Evolutionary conservation across 2,113 vertebrate genomes (phyloP), one percentile per base, ranked within the genome.

Genomic region (Poeciliopsis prolifica): DNA sequence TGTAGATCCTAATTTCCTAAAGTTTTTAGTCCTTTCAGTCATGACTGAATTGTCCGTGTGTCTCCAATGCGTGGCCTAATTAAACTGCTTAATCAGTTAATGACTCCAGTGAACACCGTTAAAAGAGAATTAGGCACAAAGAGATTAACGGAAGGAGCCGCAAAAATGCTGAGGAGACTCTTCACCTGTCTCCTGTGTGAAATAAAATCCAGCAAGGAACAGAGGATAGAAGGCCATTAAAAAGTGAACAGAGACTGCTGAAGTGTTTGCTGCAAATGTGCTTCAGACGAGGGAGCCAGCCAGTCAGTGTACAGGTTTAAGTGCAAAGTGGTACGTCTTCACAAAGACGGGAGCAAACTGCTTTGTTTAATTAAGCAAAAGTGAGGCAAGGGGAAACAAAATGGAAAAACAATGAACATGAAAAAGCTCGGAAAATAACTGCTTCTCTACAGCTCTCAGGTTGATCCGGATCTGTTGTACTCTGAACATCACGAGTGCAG

Each of bases 41-140:
- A 30, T 71, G 58, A 76, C 70, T 71, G 70, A 67, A 61, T 83
- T 74, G 73, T 87, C 78, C 29, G 73, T 63, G 81, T 81, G 79
- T 90, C 92, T 92, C 86, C 75, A 40, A 84, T 87, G 87, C 80
- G 70, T 84, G 87, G 92, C 90, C 92, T 94, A 94, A 95, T 95
- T 95, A 94, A 93, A 94, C 87, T 90, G 88, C 92, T 92, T 94
- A 94, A 95, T 95, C 92, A 94, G 92, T 94, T 94, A 95, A 94
- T 88, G 91, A 94, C 90, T 92, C 84, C 87, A 87, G 92, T 78
- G 87, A 91, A 91, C 87, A 90, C 92, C 88, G 89, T 94, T 94
- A 95, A 92, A 92, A 87, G 90, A 90, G 91, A 94, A 94, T 94
- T 93, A 95, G 94, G 92, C 92, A 88, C 89, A 82, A 79, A 92